Percentiles rank a stretch among this genome's conserved stretches.
Conservation (phyloP, 2,113 vertebrate genomes). For the Gallinago paraguaiae region DNA sequence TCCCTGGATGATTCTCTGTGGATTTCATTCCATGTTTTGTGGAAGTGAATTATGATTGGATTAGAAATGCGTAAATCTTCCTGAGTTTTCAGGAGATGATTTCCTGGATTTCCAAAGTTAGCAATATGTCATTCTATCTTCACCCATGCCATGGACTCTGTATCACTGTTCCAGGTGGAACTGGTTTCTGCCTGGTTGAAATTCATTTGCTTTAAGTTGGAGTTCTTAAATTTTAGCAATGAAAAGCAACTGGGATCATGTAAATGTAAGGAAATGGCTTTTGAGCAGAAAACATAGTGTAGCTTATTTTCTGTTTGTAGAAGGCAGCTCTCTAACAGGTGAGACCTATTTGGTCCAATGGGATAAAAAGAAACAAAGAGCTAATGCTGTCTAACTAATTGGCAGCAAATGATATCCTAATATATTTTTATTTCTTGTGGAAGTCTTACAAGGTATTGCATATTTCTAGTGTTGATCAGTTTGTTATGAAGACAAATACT, state of each 20-base stretch:
- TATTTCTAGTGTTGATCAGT: background rate
- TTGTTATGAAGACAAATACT: background rate
- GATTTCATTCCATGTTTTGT: conserved; percentile 50
- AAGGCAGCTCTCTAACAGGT: background rate
- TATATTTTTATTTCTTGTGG: background rate
- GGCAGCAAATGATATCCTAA: background rate
- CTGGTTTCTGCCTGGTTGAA: conserved; percentile 36
- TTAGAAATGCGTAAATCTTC: conserved; percentile 66
- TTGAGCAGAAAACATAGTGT: background rate
- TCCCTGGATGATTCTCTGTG: conserved; percentile 49
- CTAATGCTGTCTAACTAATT: background rate
- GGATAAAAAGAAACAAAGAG: background rate
- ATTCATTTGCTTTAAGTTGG: background rate
- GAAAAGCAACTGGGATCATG: background rate
- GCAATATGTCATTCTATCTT: conserved; percentile 54
- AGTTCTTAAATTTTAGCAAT: conserved; percentile 24
- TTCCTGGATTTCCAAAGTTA: conserved; percentile 63
- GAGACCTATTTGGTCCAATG: background rate
- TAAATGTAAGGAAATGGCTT: background rate
- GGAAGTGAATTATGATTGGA: conserved; percentile 59
- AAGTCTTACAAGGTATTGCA: background rate
- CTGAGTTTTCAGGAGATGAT: conserved; percentile 59
- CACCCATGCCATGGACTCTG: background rate
- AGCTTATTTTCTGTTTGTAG: background rate
- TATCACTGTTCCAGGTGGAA: conserved; percentile 17